phyloP scores from a whole-genome alignment of 2,113 vertebrate species.

The Furnarius figulus region DNA sequence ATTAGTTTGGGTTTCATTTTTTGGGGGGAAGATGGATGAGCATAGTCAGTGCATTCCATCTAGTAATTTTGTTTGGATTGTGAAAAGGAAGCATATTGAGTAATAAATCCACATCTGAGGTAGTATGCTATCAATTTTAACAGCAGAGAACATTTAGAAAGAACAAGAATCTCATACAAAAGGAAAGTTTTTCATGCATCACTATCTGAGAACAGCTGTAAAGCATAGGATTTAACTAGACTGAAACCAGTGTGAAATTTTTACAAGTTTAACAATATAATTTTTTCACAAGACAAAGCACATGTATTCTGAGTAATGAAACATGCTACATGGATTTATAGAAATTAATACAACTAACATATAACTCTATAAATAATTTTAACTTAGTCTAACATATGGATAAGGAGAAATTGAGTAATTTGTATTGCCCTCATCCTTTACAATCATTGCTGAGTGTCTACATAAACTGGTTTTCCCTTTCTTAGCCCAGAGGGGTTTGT shows the following conservation, averaged over 20 bases:
- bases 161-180: not conserved
- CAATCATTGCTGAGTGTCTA: not conserved
- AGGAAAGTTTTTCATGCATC: not conserved
- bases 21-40: not conserved
- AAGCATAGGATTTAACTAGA: not conserved
- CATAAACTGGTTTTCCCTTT: not conserved
- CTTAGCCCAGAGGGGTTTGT: not conserved
- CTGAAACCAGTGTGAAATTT: not conserved
- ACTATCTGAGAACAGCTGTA: not conserved
- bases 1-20: not conserved
- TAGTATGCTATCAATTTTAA: not conserved
- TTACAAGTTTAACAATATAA: not conserved
- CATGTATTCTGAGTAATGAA: not conserved
- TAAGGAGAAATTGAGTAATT: not conserved
- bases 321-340: not conserved
- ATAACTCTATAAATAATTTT: not conserved
- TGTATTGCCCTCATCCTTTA: not conserved
- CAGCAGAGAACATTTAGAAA: not conserved
- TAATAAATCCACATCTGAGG: not conserved
- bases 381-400: not conserved
- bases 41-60: not conserved
- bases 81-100: not conserved
- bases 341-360: not conserved
- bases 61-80: not conserved
- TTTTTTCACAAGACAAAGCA: not conserved